Evolutionary conservation across 2,888 invertebrate species (phyloP).

Genomic region (Agriotes lineatus): DNA sequence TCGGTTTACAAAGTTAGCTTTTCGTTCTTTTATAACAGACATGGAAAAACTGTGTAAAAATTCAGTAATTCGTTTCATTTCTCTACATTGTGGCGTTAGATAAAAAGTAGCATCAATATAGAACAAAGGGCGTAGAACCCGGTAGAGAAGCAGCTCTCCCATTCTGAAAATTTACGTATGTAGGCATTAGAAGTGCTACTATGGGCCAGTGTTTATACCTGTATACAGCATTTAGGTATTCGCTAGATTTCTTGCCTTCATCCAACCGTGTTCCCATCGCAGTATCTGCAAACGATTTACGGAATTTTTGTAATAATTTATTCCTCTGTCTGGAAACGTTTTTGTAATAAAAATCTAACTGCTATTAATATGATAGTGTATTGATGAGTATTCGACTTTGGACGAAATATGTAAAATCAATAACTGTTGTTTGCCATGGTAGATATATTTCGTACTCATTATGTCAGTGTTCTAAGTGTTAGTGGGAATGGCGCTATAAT

Average conservation of each 20-base stretch:
- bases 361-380: too few species aligned
- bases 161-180: slow-evolving; percentile 43
- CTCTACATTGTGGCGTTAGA: slow-evolving; percentile 34
- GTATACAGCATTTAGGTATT: slow-evolving; percentile 72
- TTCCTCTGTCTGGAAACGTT: too few species aligned
- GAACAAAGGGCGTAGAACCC: slow-evolving; percentile 53
- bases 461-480: too few species aligned
- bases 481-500: too few species aligned
- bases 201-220: slow-evolving; percentile 20
- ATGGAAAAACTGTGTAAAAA: slow-evolving; percentile 53
- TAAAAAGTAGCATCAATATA: slow-evolving; percentile 45
- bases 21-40: slow-evolving; percentile 49
- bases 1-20: slow-evolving; percentile 30
- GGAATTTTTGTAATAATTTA: not conserved
- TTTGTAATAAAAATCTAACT: too few species aligned
- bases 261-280: slow-evolving; percentile 12
- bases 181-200: too few species aligned
- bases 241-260: not conserved
- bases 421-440: too few species aligned
- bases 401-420: too few species aligned
- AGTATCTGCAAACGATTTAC: not conserved
- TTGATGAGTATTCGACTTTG: too few species aligned
- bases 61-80: slow-evolving; percentile 28
- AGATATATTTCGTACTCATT: too few species aligned
- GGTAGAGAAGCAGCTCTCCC: slow-evolving; percentile 46